Base-by-base conservation (phyloP, 2,113 vertebrate species). In the Elanoides forficatus region DNA sequence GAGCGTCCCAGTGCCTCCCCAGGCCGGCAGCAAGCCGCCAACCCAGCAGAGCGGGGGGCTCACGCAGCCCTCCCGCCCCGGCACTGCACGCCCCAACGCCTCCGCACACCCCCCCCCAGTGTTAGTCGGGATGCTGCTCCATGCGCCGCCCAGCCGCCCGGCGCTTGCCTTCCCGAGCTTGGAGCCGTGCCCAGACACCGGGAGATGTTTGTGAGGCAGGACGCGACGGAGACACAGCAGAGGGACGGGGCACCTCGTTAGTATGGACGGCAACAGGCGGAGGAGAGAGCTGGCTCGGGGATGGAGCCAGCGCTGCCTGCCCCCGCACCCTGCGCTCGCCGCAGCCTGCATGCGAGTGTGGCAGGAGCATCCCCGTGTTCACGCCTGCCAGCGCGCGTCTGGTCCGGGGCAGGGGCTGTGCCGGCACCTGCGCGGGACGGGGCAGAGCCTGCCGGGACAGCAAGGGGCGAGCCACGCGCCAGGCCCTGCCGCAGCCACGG, bases 101-200 rank as follows among this genome's bases (percentile, higher is more conserved):
- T 29, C 65, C 1, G 7, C 16, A 0, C 9, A n/a, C 26, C 50
- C 68, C 8, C 1, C 6, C 27, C 9, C 23, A 0, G 85, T 11
- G 0, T 19, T 52, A 10, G 55, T 93, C 48, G 13, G 92, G 96
- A 97, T 90, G 92, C 93, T 90, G 88, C 75, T 96, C 95, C 90
- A 93, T 8, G 15, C 74, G 2, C 79, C 20, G 2, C 72, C 79
- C 91, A 78, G 85, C 43, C 79, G 5, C 66, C 59, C 26, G 10
- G 66, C 78, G 1, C 74, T 72, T 70, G 40, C 76, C 81, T 86
- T 62, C 83, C 83, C 13, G 13, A 48, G 60, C 93, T 30, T 96
- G 97, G 97, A 97, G 95, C 92, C 3, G 21, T 88, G 96, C 97
- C 92, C 93, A 96, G 95, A 80, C 92, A 52, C 74, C 38, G 22